phyloP scores from a whole-genome alignment of 2,888 invertebrate species.

The Gisinianus flammeolus region DNA sequence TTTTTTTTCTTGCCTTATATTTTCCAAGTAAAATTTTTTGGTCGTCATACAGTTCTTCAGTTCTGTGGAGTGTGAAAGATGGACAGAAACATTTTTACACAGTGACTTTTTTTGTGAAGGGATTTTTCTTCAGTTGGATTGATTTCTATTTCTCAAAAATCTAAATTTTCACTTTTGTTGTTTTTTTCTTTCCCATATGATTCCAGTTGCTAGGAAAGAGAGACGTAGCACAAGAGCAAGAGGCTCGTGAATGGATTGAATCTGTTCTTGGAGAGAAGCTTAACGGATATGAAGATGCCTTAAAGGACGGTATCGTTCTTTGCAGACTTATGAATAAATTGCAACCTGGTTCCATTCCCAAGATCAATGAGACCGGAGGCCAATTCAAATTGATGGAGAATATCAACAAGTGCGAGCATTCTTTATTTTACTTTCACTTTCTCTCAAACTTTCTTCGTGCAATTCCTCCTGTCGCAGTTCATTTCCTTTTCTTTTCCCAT shows the following conservation, averaged over 20 bases:
- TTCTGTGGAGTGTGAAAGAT: no score
- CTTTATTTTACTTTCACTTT: not conserved
- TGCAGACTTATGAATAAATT: conserved; percentile 95
- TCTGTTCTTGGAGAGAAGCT: conserved; percentile 83
- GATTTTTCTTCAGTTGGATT: no score
- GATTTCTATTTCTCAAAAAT: no score
- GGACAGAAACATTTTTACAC: no score
- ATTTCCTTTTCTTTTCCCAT: conserved; percentile 5
- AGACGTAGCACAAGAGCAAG: conserved; percentile 78
- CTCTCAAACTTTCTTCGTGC: not conserved
- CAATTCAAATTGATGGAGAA: conserved; percentile 99
- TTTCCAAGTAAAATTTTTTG: not conserved
- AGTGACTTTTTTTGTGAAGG: no score
- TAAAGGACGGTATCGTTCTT: conserved; percentile 89
- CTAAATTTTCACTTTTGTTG: no score
- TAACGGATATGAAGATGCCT: conserved; percentile 87
- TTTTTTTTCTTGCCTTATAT: not conserved
- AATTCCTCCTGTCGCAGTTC: not conserved
- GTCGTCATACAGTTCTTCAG: not conserved
- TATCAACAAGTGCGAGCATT: conserved; percentile 80
- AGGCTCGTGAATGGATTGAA: conserved; percentile 94
- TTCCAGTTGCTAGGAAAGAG: conserved; percentile 82
- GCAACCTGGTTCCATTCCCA: conserved; percentile 82
- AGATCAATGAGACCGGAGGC: conserved; percentile 92
- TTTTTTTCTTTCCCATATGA: no score